These are phyloP conservation scores for Crematogaster levior DNA, from an alignment of 2,888 invertebrate genomes.

Conservation along the genomic window DNA sequence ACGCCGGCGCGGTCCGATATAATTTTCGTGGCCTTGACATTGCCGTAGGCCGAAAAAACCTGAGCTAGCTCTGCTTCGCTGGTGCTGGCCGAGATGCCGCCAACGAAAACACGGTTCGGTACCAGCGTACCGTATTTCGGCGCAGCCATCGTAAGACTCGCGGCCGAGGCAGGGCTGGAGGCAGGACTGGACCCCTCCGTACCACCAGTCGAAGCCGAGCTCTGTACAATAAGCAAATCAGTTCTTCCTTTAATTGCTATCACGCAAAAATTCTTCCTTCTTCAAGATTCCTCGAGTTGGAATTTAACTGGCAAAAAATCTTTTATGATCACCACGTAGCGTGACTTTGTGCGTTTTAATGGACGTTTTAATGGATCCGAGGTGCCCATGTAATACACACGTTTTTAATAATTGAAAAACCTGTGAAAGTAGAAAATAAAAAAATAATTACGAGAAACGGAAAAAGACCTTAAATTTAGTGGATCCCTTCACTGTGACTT, in stretches of 20 bases:
- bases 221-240: constrained; percentile 72
- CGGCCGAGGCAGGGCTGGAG: constrained; percentile 84
- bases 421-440: neutral
- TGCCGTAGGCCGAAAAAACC: constrained; percentile 96
- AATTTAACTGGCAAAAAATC: neutral
- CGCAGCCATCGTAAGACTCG: constrained; percentile 84
- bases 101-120: constrained; percentile 98
- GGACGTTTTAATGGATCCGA: too few relatives aligned
- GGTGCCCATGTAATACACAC: neutral
- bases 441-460: neutral
- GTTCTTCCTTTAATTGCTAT: neutral
- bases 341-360: neutral
- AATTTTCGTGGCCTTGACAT: constrained; percentile 96
- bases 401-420: neutral
- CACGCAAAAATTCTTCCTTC: neutral
- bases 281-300: neutral
- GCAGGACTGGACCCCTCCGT: constrained; percentile 85
- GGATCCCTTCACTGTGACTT: neutral
- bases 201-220: constrained; percentile 84
- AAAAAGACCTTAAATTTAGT: neutral
- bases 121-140: constrained; percentile 91
- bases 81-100: constrained; percentile 97
- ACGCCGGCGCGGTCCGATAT: constrained; percentile 98
- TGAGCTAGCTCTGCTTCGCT: constrained; percentile 96
- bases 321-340: neutral